Evolutionary conservation across 35 echinoderm and acorn worm genomes (phyloP).

Genomic region (Hemicentrotus pulcherrimus): DNA sequence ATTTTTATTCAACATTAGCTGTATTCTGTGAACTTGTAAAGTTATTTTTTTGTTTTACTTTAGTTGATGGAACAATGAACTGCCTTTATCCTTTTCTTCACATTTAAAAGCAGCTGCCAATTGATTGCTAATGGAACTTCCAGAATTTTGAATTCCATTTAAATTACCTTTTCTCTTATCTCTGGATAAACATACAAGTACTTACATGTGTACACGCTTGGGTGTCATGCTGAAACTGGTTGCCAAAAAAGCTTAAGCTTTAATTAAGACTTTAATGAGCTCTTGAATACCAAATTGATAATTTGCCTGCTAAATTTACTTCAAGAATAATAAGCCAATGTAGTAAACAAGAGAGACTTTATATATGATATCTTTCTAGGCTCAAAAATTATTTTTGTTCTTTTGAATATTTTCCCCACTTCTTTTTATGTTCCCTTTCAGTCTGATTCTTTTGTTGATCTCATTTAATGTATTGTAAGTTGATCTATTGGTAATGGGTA

Average conservation of each 20-base stretch:
- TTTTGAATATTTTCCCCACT: too few species aligned
- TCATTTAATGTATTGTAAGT: too few species aligned
- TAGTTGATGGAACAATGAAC: background rate
- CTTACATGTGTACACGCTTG: background rate
- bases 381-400: too few species aligned
- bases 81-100: background rate
- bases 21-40: background rate
- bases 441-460: too few species aligned
- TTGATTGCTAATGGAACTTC: background rate
- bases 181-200: background rate
- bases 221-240: background rate
- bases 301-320: background rate
- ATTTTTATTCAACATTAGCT: background rate
- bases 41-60: background rate
- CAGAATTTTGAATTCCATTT: background rate
- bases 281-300: background rate
- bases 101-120: background rate
- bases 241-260: background rate
- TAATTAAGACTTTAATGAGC: background rate
- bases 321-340: background rate
- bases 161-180: background rate
- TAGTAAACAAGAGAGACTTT: background rate
- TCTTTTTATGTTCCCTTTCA: too few species aligned
- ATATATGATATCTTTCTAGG: too few species aligned
- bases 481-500: too few species aligned